These are phyloP conservation scores for Chionoecetes opilio DNA, from an alignment of 1,140 invertebrate species.

Conservation along the genomic window DNA sequence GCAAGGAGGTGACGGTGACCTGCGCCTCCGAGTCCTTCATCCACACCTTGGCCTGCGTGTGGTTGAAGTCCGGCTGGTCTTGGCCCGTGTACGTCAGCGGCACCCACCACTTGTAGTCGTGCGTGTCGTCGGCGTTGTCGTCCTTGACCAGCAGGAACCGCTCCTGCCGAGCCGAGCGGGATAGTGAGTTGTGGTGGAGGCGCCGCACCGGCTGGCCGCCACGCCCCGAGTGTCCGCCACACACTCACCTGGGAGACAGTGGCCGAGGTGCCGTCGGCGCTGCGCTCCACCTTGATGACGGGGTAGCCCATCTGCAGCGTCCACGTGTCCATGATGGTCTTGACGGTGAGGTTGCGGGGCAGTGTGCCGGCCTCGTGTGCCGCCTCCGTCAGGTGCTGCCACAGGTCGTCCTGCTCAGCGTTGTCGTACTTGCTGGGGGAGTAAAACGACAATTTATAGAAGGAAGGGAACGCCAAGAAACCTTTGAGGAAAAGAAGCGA, in stretches of 20 bases:
- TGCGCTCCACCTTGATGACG: conserved; percentile 64
- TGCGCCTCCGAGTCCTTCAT: conserved; percentile 73
- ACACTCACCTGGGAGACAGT: conserved; percentile 62
- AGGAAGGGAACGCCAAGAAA: background rate
- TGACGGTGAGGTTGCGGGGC: conserved; percentile 58
- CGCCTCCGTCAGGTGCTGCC: conserved; percentile 62
- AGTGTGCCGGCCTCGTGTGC: conserved; percentile 57
- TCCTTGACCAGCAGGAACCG: conserved; percentile 72
- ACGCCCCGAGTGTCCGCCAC: background rate
- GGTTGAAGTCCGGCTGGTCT: conserved; percentile 73
- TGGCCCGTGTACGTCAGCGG: conserved; percentile 78
- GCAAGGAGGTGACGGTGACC: conserved; percentile 69
- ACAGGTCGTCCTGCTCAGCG: conserved; percentile 65
- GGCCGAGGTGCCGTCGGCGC: conserved; percentile 46
- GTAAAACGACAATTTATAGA: background rate
- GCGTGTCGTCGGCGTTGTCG: conserved; percentile 40
- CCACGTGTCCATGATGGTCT: conserved; percentile 74
- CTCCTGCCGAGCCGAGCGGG: conserved; percentile 39
- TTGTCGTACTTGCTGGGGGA: conserved; percentile 49
- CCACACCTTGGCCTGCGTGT: conserved; percentile 75
- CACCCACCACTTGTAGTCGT: conserved; percentile 80
- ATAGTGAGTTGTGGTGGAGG: background rate
- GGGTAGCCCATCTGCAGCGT: conserved; percentile 75
- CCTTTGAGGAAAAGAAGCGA: background rate
- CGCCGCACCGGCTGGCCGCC: background rate